phyloP scores from a whole-genome alignment of 2,113 vertebrate genomes.

The Burhinus oedicnemus region DNA sequence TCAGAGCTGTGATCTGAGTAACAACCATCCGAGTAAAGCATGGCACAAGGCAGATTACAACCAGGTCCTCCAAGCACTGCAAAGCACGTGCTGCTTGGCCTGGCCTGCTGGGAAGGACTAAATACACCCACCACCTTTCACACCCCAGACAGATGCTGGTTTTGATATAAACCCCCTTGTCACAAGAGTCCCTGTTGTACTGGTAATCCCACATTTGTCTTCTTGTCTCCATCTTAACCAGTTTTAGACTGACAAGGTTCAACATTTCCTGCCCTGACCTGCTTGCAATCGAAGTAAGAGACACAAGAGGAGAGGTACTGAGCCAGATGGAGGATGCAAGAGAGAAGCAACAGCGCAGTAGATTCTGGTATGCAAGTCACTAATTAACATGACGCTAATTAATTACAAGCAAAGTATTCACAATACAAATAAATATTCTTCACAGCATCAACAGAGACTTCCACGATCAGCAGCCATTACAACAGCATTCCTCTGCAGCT shows the following conservation, averaged over 20 bases:
- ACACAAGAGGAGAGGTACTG: not conserved
- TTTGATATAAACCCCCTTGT: not conserved
- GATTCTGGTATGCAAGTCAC: not conserved
- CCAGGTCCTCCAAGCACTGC: not conserved
- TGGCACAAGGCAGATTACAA: not conserved
- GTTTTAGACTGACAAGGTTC: not conserved
- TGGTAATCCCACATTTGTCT: not conserved
- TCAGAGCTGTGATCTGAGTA: not conserved
- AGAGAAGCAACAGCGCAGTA: not conserved
- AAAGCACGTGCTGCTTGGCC: not conserved
- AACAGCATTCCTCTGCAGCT: not conserved
- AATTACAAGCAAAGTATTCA: not conserved
- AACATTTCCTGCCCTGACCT: not conserved
- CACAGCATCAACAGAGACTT: not conserved
- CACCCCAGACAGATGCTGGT: not conserved
- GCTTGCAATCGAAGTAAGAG: not conserved
- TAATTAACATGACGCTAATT: not conserved
- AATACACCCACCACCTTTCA: not conserved
- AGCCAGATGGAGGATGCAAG: not conserved
- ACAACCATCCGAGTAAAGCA: not conserved
- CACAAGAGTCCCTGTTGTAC: not conserved
- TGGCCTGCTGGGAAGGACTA: not conserved
- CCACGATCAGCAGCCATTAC: not conserved
- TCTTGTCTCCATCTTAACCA: accelerated
- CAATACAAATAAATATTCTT: not conserved